Conservation (phyloP, 2,797 vertebrate species). For the Myoxocephalus aenaeus region DNA sequence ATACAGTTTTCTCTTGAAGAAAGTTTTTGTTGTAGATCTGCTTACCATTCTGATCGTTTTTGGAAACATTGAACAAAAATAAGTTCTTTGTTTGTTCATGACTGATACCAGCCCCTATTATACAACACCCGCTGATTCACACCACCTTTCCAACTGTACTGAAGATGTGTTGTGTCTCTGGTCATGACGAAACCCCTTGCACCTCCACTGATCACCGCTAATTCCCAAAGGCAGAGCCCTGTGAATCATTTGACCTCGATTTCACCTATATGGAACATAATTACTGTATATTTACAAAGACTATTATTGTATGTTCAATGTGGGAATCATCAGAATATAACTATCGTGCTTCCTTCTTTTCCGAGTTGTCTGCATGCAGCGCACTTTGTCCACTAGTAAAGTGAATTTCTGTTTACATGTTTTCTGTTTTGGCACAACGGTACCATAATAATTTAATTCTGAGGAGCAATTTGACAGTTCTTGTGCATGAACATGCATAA, state of each 20-base stretch:
- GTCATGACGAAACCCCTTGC: not conserved
- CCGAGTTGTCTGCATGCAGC: not conserved
- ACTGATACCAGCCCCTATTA: not conserved
- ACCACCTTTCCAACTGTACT: not conserved
- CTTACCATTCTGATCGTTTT: not conserved
- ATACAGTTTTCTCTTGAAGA: not conserved
- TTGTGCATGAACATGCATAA: not conserved
- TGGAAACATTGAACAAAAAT: not conserved
- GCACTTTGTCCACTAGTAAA: not conserved
- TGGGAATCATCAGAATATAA: not conserved
- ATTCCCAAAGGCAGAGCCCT: not conserved
- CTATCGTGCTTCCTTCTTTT: not conserved
- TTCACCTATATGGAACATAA: constrained; percentile 1
- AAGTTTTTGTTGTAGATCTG: not conserved
- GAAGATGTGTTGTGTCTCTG: constrained; percentile 10
- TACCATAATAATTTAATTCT: not conserved
- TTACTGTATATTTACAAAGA: not conserved
- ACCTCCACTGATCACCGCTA: not conserved
- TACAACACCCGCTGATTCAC: not conserved
- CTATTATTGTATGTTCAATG: not conserved
- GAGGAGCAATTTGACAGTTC: not conserved
- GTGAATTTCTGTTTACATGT: constrained; percentile 2
- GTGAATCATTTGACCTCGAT: not conserved
- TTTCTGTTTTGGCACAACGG: not conserved
- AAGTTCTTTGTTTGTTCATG: not conserved